These are phyloP conservation scores for Lamellibrachia columna DNA, from an alignment of 2,888 invertebrate genomes.

Conservation along the genomic window DNA sequence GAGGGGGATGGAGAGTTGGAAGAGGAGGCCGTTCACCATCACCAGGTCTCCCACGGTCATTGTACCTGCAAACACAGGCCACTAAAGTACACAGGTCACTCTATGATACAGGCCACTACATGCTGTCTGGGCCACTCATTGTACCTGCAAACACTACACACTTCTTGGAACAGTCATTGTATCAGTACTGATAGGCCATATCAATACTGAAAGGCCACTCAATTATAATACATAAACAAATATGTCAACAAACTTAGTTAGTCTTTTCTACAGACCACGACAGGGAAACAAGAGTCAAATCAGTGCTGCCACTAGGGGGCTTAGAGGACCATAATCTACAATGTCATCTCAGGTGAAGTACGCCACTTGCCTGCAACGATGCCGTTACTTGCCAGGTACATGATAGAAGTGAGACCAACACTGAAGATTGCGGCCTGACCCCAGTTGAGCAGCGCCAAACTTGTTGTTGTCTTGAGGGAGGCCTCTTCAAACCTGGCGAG, in stretches of 20 bases:
- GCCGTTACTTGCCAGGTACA: slow-evolving; percentile 90
- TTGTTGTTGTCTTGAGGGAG: slow-evolving; percentile 92
- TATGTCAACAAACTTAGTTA: background rate
- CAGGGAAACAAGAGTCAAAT: background rate
- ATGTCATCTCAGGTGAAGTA: background rate
- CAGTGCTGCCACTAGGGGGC: background rate
- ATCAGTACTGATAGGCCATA: background rate
- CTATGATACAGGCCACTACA: no score
- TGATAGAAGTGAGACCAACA: slow-evolving; percentile 88
- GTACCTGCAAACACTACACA: background rate
- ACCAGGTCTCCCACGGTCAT: slow-evolving; percentile 98
- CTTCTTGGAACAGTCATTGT: background rate
- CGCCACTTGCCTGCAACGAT: slow-evolving; percentile 79
- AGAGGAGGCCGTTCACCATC: slow-evolving; percentile 97
- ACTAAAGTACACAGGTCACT: no score
- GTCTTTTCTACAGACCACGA: background rate
- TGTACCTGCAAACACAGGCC: slow-evolving; percentile 72
- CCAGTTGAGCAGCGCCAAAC: slow-evolving; percentile 92
- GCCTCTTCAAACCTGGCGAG: slow-evolving; percentile 83
- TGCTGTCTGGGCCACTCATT: no score
- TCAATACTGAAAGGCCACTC: background rate
- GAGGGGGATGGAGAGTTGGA: slow-evolving; percentile 95
- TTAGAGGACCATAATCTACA: no score
- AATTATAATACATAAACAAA: background rate
- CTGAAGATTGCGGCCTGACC: slow-evolving; percentile 98